These are phyloP conservation scores for Seira sanloemensis DNA, from an alignment of 2,888 invertebrate genomes.

Conservation along the genomic window DNA sequence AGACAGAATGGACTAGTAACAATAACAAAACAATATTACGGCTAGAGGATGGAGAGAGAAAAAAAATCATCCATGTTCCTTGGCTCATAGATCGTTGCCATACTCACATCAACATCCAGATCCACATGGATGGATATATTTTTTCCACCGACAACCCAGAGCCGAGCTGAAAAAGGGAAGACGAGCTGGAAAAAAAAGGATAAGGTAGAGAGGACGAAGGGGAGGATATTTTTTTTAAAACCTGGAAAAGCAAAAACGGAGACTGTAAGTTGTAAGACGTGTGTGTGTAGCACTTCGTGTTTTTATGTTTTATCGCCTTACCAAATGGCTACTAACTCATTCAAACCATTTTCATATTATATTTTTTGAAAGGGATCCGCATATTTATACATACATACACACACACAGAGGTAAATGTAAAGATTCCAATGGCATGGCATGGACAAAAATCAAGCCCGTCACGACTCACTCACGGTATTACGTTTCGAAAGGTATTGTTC, in stretches of 20 bases:
- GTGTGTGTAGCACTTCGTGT: background rate
- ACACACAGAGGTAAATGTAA: too few relatives aligned
- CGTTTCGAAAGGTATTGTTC: background rate
- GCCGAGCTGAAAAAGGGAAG: too few relatives aligned
- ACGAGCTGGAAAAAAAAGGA: background rate
- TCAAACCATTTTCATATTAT: background rate
- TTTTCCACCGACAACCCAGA: too few relatives aligned
- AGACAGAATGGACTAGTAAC: background rate
- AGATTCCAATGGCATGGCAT: too few relatives aligned
- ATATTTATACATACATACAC: background rate
- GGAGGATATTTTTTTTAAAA: background rate
- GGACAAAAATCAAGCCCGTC: background rate
- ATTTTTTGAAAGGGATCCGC: background rate
- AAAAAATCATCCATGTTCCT: background rate
- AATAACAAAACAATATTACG: background rate
- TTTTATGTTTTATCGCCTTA: slow-evolving; percentile 17
- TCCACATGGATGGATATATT: too few relatives aligned
- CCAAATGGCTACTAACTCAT: slow-evolving; percentile 9
- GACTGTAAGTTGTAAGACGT: background rate
- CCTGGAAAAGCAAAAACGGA: background rate
- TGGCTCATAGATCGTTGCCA: slow-evolving; percentile 4
- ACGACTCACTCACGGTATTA: background rate
- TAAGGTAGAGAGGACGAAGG: background rate
- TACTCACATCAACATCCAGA: too few relatives aligned
- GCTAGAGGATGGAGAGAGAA: too few relatives aligned